A percentile compares a stretch with the other conserved stretches of the same genome.
Evolutionary conservation across 2,888 invertebrate species (phyloP).

Genomic region (Perithous albicinctus): DNA sequence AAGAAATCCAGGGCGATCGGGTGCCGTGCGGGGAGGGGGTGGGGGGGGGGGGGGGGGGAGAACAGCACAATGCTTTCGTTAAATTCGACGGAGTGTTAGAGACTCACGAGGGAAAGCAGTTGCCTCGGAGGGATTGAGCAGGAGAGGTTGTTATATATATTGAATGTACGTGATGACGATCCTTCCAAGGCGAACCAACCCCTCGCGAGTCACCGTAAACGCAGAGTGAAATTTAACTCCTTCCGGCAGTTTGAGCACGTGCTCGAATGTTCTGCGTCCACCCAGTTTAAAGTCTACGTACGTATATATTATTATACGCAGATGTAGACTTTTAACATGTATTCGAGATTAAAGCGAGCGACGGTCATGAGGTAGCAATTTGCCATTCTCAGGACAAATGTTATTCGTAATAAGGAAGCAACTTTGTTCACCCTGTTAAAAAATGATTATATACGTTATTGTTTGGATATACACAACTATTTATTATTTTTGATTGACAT

Average conservation of each 20-base stretch:
- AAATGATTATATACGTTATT: background rate
- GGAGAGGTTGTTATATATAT: slow-evolving; percentile 16
- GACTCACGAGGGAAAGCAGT: slow-evolving; percentile 26
- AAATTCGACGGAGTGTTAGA: slow-evolving; percentile 3
- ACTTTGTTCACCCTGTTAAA: too few species aligned
- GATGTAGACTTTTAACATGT: background rate
- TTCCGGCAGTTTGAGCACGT: slow-evolving; percentile 44
- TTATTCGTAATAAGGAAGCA: background rate
- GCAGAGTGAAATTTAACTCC: slow-evolving; percentile 34
- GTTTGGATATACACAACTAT: too few species aligned
- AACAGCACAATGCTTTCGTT: background rate
- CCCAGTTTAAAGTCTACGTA: background rate
- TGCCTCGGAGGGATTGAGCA: background rate
- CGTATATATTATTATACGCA: background rate
- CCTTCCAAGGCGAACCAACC: slow-evolving; percentile 12
- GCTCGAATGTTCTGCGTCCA: background rate
- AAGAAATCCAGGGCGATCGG: background rate
- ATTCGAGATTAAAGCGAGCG: background rate
- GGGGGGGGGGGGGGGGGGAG: too few species aligned
- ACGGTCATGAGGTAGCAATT: too few species aligned
- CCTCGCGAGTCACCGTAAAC: slow-evolving; percentile 18
- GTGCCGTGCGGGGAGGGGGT: background rate
- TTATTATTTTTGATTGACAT: too few species aligned
- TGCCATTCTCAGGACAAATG: background rate
- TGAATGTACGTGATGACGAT: slow-evolving; percentile 6